Conservation (phyloP, 2,888 invertebrate genomes). For the Synanthedon vespiformis region DNA sequence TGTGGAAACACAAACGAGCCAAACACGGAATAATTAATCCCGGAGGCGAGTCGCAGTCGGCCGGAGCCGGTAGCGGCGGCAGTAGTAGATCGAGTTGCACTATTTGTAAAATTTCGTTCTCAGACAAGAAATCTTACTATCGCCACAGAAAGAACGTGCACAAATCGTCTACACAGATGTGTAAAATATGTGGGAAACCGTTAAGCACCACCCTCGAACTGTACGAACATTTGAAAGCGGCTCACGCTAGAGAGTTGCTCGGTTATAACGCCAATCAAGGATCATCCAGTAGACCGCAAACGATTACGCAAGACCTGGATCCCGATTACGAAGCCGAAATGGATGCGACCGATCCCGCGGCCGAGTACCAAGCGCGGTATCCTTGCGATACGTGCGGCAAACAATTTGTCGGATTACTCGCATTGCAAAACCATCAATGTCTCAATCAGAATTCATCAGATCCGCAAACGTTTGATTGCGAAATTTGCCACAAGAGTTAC, state of each 20-base stretch:
- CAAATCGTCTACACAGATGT: slow-evolving; percentile 65
- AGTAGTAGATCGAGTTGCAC: slow-evolving; percentile 67
- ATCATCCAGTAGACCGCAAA: slow-evolving; percentile 36
- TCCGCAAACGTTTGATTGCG: slow-evolving; percentile 69
- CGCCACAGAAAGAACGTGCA: slow-evolving; percentile 71
- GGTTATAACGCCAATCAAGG: slow-evolving; percentile 60
- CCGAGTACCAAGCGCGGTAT: slow-evolving; percentile 63
- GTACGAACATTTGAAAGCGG: slow-evolving; percentile 72
- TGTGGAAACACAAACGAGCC: slow-evolving; percentile 65
- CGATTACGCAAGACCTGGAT: slow-evolving; percentile 36
- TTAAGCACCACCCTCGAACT: slow-evolving; percentile 74
- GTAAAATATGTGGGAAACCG: slow-evolving; percentile 74
- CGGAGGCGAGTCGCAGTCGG: slow-evolving; percentile 24
- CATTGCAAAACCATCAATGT: slow-evolving; percentile 68
- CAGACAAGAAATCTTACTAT: slow-evolving; percentile 71
- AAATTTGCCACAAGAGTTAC: slow-evolving; percentile 75
- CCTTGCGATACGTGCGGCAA: slow-evolving; percentile 69
- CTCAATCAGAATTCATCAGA: slow-evolving; percentile 43
- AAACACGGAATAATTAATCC: slow-evolving; percentile 59
- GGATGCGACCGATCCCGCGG: slow-evolving; percentile 44
- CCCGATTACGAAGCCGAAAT: slow-evolving; percentile 48
- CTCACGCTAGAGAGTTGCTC: slow-evolving; percentile 66
- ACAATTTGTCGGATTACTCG: slow-evolving; percentile 63
- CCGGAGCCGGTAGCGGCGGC: slow-evolving; percentile 19
- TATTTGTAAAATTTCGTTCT: slow-evolving; percentile 72